Conservation (phyloP, 2,797 vertebrate species). For the Pseudomugil gertrudae region DNA sequence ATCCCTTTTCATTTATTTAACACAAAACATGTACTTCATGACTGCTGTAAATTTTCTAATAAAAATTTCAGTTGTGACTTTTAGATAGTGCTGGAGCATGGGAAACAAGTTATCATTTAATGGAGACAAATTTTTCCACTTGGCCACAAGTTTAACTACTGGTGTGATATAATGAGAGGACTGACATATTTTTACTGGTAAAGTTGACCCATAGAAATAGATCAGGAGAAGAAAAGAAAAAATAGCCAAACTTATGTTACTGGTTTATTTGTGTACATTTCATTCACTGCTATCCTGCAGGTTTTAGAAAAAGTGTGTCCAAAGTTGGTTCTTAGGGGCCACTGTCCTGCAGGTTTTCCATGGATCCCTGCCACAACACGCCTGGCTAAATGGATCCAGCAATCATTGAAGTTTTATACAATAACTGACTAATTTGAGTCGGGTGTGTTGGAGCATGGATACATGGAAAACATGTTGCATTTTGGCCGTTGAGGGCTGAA, state of each 20-base stretch:
- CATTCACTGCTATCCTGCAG: neutral
- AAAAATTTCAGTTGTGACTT: neutral
- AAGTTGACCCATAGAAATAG: neutral
- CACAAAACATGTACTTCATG: slow-evolving; percentile 38
- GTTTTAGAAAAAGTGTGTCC: too few species aligned
- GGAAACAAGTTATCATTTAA: slow-evolving; percentile 11
- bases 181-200: neutral
- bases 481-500: too few species aligned
- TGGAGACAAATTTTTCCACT: slow-evolving; percentile 11
- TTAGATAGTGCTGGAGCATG: slow-evolving; percentile 5
- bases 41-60: slow-evolving; percentile 9
- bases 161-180: slow-evolving; percentile 18
- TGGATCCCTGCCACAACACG: too few species aligned
- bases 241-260: neutral
- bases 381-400: too few species aligned
- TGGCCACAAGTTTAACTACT: slow-evolving; percentile 36
- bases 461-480: too few species aligned
- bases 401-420: too few species aligned
- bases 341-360: too few species aligned
- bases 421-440: too few species aligned
- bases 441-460: too few species aligned
- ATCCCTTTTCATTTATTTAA: slow-evolving; percentile 31
- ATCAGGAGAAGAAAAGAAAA: neutral
- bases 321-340: too few species aligned
- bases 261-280: neutral